Percentiles rank a stretch among this genome's conserved stretches.
Evolutionary conservation across 2,888 invertebrate genomes (phyloP).

Genomic region (Phrixothrix hirtus): DNA sequence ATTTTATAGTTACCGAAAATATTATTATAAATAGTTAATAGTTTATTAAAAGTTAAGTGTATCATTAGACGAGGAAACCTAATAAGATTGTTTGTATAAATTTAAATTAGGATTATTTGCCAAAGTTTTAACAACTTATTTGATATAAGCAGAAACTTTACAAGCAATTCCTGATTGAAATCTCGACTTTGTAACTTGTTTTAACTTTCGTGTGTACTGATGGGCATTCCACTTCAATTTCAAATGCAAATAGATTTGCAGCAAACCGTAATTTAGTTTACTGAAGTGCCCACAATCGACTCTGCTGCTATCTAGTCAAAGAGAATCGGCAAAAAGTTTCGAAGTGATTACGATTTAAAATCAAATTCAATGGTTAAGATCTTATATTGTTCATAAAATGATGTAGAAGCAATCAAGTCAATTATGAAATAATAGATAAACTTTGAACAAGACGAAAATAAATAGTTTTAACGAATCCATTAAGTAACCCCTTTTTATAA

Average conservation of each 20-base stretch:
- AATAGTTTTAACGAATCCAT: too few relatives aligned
- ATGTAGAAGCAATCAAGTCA: too few relatives aligned
- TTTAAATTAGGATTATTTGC: conserved; percentile 22
- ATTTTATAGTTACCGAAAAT: too few relatives aligned
- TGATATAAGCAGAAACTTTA: conserved; percentile 18
- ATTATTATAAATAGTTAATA: too few relatives aligned
- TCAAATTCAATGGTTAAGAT: conserved; percentile 1
- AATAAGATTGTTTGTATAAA: too few relatives aligned
- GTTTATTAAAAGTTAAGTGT: too few relatives aligned
- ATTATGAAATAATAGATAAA: too few relatives aligned
- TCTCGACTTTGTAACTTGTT: conserved; percentile 25
- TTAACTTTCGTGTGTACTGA: conserved; percentile 23
- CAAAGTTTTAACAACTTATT: conserved; percentile 16
- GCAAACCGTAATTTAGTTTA: conserved; percentile 23
- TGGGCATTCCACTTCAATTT: conserved; percentile 24
- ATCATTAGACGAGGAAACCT: too few relatives aligned
- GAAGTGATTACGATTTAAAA: neutral
- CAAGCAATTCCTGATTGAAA: conserved; percentile 26
- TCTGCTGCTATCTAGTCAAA: conserved; percentile 10
- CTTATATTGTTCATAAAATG: neutral
- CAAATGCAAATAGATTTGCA: conserved; percentile 26
- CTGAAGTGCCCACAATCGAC: conserved; percentile 17
- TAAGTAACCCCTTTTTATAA: too few relatives aligned
- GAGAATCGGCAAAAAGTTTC: conserved; percentile 2
- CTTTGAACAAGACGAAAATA: too few relatives aligned